Base-by-base conservation (phyloP, 2,113 vertebrate genomes). In the Chlorodrepanis virens region DNA sequence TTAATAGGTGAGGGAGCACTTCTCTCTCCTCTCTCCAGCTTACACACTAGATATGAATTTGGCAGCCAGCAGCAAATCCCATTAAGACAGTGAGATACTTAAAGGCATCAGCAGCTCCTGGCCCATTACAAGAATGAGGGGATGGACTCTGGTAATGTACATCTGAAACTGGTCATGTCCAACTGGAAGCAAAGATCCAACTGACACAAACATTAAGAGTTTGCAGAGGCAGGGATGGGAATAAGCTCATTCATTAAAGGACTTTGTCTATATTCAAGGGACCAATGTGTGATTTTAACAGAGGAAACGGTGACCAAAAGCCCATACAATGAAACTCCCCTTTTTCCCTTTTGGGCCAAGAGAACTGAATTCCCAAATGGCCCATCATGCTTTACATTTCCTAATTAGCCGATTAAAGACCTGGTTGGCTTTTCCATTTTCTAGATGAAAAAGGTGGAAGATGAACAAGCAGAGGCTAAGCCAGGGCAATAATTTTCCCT, bases 1-100 rank as follows among this genome's bases (percentile, higher is more conserved):
- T 85, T 87, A 76, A 87, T 40, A 70, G 88, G 53, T 79, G 63
- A 59, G 45, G n/a, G 47, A 68, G 44, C 27, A 82, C 72, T n/a
- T 80, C 25, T 94, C 4, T 0, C 37, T 59, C 82, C 37, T 85
- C 54, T 84, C 75, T 80, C 42, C 72, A 59, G 59, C 75, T 85
- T 44, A 61, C 54, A 81, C 67, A 42, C 59, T 25, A 83, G 67
- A 27, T 64, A 89, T 25, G 64, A 53, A 72, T 76, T 83, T 89
- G 88, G 94, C 83, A 90, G 83, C 83, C 9, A 6, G 79, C 39
- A 83, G 83, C n/a, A 92, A 93, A 82, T 78, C 80, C 80, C 82
- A 87, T 89, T 89, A 95, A 87, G 50, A 52, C 56, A 85, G 63
- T 0, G 5, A 93, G 70, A 79, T 23, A 35, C 50, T 79, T 64